Percentiles rank a stretch among this genome's conserved stretches.
Conservation (phyloP, 2,113 vertebrate genomes). For the Oryzias curvinotus region DNA sequence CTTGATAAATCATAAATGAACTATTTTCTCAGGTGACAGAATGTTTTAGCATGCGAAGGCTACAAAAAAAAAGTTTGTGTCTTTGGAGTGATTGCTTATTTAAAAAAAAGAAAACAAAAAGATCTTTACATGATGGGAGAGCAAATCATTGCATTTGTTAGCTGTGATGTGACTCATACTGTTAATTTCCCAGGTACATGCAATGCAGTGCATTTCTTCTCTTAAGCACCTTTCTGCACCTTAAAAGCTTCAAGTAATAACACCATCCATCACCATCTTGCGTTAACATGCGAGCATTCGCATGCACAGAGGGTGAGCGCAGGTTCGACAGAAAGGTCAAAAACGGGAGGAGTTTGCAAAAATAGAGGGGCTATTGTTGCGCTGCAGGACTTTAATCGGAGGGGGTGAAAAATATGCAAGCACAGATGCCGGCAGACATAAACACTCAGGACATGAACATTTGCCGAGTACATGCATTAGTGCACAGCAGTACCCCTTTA, state of each 20-base stretch:
- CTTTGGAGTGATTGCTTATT: slow-evolving; percentile 37
- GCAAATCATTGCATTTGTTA: slow-evolving; percentile 12
- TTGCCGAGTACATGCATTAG: slow-evolving; percentile 66
- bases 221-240: slow-evolving; percentile 72
- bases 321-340: slow-evolving; percentile 62
- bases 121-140: slow-evolving; percentile 1
- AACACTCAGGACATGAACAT: slow-evolving; percentile 49
- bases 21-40: slow-evolving; percentile 69
- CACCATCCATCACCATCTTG: slow-evolving; percentile 71
- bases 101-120: slow-evolving; percentile 2
- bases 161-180: slow-evolving; percentile 14
- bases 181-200: slow-evolving; percentile 67
- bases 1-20: slow-evolving; percentile 68
- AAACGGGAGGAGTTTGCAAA: slow-evolving; percentile 45
- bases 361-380: slow-evolving; percentile 50
- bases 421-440: slow-evolving; percentile 33
- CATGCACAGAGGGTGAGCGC: slow-evolving; percentile 14
- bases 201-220: slow-evolving; percentile 72
- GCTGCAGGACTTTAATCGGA: slow-evolving; percentile 58
- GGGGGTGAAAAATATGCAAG: slow-evolving; percentile 7
- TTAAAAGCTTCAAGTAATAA: slow-evolving; percentile 78
- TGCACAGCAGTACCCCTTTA: slow-evolving; percentile 55
- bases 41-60: slow-evolving; percentile 21
- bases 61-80: slow-evolving; percentile 37
- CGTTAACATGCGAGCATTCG: slow-evolving; percentile 26